phyloP scores from a whole-genome alignment of 2,113 vertebrate species.

The Oreocharis arfaki region DNA sequence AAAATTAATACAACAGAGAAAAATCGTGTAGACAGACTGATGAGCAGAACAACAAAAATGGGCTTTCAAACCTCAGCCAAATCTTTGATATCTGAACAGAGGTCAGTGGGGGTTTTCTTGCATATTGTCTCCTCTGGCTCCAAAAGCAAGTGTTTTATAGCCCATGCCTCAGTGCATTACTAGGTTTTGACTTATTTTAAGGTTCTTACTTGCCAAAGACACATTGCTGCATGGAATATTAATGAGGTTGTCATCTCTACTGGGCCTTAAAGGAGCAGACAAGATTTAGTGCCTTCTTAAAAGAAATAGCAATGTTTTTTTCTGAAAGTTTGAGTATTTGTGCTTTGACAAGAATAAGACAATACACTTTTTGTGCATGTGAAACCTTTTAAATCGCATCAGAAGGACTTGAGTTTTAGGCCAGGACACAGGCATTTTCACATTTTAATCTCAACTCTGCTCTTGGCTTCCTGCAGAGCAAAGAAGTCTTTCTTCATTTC shows the following conservation, averaged over 20 bases:
- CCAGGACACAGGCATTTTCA: not conserved
- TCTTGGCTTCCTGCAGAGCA: slow-evolving; percentile 12
- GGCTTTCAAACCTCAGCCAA: not conserved
- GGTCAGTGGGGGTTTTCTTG: not conserved
- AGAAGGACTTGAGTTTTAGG: not conserved
- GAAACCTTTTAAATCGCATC: slow-evolving; percentile 1
- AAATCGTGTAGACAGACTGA: not conserved
- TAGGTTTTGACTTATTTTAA: not conserved
- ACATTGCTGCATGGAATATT: not conserved
- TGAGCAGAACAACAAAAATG: not conserved
- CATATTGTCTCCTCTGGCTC: not conserved
- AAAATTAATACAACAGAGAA: not conserved
- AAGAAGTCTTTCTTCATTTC: slow-evolving; percentile 43
- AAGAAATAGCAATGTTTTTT: not conserved
- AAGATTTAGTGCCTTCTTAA: not conserved
- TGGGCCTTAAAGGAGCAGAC: not conserved
- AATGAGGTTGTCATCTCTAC: not conserved
- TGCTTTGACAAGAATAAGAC: not conserved
- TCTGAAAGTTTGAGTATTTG: not conserved
- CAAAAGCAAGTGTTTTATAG: not conserved
- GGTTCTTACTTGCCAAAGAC: not conserved
- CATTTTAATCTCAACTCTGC: not conserved
- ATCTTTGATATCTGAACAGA: not conserved
- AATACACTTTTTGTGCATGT: not conserved
- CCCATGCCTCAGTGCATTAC: not conserved